Base-by-base conservation (phyloP, 2,888 invertebrate genomes). In the Phortica okadai region DNA sequence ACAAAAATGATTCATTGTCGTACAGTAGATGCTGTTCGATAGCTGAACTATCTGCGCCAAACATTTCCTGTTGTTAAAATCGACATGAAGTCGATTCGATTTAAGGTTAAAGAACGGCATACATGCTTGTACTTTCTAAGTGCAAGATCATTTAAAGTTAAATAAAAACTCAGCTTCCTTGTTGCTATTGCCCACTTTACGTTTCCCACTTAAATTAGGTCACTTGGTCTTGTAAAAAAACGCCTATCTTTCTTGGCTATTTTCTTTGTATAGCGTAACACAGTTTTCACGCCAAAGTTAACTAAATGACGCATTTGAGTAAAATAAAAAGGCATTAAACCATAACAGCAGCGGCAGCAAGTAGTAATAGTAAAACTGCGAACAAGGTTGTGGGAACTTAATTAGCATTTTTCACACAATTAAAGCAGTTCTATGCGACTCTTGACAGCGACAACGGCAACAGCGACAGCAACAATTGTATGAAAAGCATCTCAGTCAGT, bases 381-480 rank as follows among this genome's bases (percentile, higher is more conserved):
- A 79, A 85, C 83, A 83, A 82, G 89, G 89, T 84, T 88, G 86
- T 89, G 90, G 84, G 89, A 89, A 89, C 82, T 76, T 79, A 80
- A 88, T 90, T 89, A 86, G 82, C 84, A 88, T 88, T 90, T 86
- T 90, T 89, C 89, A 82, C 90, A 90, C 88, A 84, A 85, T 84
- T 80, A 79, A 81, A 64, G 54, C 14, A 41, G 59, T 10, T 41
- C 44, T n/a, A 14, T n/a, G 59, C 44, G 59, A 73, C 41, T 33
- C 6, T n/a, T 33, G 50, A 21, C 25, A 21, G 62, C 62, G 8
- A 21, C 21, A 59, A 8, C 21, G 7, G 7, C 8, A 21, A 59
- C 21, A 16, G 25, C 25, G 25, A 62, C 10, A 21, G 25, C 21
- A 21, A 62, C 25, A 62, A 33, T 5, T 33, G 7, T 10, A 8